Conservation (phyloP, 2,113 vertebrate genomes). For the Formicarius rufipectus region DNA sequence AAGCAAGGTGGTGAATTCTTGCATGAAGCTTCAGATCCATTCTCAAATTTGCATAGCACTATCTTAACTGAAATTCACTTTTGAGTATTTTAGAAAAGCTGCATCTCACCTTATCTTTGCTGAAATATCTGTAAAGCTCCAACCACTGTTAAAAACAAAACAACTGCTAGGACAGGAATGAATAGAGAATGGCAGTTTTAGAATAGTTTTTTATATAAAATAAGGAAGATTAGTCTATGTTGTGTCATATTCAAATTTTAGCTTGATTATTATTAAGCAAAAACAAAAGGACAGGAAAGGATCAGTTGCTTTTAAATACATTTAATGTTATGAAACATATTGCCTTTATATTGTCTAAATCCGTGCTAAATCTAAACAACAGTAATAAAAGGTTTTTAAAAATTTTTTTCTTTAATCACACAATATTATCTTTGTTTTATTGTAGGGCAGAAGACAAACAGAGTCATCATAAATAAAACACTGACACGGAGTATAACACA, state of each 20-base stretch:
- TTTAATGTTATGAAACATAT: constrained; percentile 59
- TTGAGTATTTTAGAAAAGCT: background rate
- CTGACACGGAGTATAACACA: constrained; percentile 29
- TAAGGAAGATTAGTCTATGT: background rate
- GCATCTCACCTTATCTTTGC: background rate
- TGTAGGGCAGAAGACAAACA: constrained; percentile 36
- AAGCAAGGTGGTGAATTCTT: background rate
- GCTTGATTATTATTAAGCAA: background rate
- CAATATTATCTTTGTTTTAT: background rate
- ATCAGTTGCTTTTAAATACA: constrained; percentile 1
- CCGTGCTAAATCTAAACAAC: background rate
- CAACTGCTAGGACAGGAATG: background rate
- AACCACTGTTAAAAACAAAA: background rate
- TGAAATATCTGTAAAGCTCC: background rate
- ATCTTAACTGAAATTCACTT: background rate
- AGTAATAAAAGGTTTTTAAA: background rate
- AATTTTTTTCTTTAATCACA: background rate
- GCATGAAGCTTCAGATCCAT: background rate
- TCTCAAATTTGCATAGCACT: background rate
- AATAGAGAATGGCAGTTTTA: background rate
- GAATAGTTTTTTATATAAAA: background rate
- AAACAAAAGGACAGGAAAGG: background rate
- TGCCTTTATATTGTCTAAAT: background rate
- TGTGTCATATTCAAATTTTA: background rate
- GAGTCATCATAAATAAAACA: constrained; percentile 64